These are phyloP conservation scores for Danio aesculapii DNA, from an alignment of 2,797 vertebrate genomes.

Conservation along the genomic window DNA sequence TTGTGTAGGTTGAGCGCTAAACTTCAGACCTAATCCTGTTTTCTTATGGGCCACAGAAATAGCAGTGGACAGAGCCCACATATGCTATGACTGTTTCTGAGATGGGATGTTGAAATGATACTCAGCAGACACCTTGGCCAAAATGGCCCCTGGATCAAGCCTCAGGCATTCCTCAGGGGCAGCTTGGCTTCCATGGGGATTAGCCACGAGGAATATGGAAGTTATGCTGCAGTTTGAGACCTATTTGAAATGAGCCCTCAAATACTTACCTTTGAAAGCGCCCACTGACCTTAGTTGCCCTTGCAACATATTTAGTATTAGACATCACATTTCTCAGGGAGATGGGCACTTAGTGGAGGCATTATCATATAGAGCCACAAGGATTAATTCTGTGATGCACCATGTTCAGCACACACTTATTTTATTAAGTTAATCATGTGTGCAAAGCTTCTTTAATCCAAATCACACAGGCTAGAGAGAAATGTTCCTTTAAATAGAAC, in stretches of 20 bases:
- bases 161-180: constrained; percentile 80
- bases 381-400: constrained; percentile 53
- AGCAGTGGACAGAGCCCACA: constrained; percentile 48
- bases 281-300: constrained; percentile 44
- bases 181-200: constrained; percentile 76
- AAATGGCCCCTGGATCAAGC: constrained; percentile 77
- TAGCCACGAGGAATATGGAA: constrained; percentile 67
- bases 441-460: constrained; percentile 91
- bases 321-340: constrained; percentile 22
- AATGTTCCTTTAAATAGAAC: constrained; percentile 87
- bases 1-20: constrained; percentile 54
- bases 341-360: constrained; percentile 11
- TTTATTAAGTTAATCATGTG: constrained; percentile 89
- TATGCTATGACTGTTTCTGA: constrained; percentile 29
- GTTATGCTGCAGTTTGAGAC: constrained; percentile 57
- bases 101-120: constrained; percentile 68
- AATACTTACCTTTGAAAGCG: constrained; percentile 51
- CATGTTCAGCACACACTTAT: constrained; percentile 75
- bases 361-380: constrained; percentile 10
- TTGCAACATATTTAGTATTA: constrained; percentile 21
- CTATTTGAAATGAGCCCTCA: constrained; percentile 57
- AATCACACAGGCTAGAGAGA: constrained; percentile 82
- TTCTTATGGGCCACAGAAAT: constrained; percentile 53
- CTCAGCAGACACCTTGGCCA: constrained; percentile 72
- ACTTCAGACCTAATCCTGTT: constrained; percentile 61